Conservation (phyloP, 30 jellyfish, hydroid and myxozoan species). For the Cassiopea xamachana region DNA sequence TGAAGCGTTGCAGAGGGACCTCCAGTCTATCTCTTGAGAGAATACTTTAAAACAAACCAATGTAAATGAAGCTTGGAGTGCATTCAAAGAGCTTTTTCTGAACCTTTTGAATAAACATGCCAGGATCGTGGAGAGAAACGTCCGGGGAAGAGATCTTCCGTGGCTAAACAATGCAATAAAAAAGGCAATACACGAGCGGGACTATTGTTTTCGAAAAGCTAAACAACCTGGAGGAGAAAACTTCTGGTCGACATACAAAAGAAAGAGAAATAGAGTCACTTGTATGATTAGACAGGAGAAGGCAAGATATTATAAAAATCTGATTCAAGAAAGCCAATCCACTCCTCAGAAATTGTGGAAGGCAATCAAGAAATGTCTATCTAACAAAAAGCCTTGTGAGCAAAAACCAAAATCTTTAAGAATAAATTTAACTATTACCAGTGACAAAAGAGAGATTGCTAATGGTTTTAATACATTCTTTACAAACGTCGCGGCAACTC, state of each 20-base stretch:
- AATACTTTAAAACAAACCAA: constrained; percentile 26
- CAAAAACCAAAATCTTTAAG: constrained; percentile 32
- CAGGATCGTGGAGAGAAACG: not conserved
- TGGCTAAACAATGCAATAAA: constrained; percentile 56
- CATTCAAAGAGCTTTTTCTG: constrained; percentile 50
- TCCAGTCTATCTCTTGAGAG: constrained; percentile 60
- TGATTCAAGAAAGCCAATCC: constrained; percentile 47
- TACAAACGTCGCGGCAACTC: constrained; percentile 48
- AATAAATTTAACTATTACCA: constrained; percentile 45
- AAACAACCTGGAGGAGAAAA: constrained; percentile 29
- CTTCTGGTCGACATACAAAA: constrained; percentile 53
- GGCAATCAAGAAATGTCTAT: constrained; percentile 56
- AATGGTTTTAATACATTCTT: constrained; percentile 43
- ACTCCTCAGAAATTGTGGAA: constrained; percentile 68
- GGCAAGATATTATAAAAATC: constrained; percentile 22
- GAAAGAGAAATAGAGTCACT: constrained; percentile 44
- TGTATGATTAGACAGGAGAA: constrained; percentile 24
- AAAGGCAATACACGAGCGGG: constrained; percentile 28
- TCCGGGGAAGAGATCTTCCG: constrained; percentile 48
- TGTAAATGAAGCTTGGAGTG: constrained; percentile 58
- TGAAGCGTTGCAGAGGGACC: constrained; percentile 68
- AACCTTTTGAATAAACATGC: constrained; percentile 35
- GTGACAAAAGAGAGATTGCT: constrained; percentile 42
- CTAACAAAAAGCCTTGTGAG: constrained; percentile 40
- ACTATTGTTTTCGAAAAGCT: constrained; percentile 43